phyloP scores from a whole-genome alignment of 2,888 invertebrate species.

The Cremastinae sp. region DNA sequence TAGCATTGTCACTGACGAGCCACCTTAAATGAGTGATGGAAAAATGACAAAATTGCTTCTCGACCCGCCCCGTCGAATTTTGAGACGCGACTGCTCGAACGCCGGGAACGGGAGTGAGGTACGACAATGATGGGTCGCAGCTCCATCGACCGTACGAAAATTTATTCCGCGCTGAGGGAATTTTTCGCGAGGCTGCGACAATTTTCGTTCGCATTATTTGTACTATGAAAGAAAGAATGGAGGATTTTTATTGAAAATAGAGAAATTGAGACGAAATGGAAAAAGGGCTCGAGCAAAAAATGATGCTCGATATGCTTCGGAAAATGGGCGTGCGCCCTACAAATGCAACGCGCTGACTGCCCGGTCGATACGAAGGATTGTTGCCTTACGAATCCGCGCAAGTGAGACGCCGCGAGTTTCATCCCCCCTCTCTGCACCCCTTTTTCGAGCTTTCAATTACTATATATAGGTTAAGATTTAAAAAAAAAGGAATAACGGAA shows the following conservation, averaged over 20 bases:
- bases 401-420: conserved; percentile 42
- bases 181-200: background rate
- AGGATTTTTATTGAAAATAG: background rate
- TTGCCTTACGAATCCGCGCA: conserved; percentile 50
- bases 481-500: background rate
- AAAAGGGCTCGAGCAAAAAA: background rate
- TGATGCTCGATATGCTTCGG: background rate
- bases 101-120: conserved; percentile 8
- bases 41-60: background rate
- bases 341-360: background rate
- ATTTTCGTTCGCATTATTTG: background rate
- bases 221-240: background rate
- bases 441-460: background rate
- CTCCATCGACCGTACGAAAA: conserved; percentile 49
- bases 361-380: conserved; percentile 59
- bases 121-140: conserved; percentile 40
- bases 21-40: background rate
- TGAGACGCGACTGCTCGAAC: conserved; percentile 23
- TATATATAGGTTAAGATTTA: conserved; percentile 25
- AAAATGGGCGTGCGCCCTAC: conserved; percentile 8
- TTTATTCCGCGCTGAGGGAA: conserved; percentile 10
- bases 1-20: too few relatives aligned
- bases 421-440: background rate
- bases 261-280: background rate
- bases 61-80: conserved; percentile 40